These are phyloP conservation scores for Galeopsomyia nigrocyanea DNA, from an alignment of 2,888 invertebrate genomes.

Conservation along the genomic window DNA sequence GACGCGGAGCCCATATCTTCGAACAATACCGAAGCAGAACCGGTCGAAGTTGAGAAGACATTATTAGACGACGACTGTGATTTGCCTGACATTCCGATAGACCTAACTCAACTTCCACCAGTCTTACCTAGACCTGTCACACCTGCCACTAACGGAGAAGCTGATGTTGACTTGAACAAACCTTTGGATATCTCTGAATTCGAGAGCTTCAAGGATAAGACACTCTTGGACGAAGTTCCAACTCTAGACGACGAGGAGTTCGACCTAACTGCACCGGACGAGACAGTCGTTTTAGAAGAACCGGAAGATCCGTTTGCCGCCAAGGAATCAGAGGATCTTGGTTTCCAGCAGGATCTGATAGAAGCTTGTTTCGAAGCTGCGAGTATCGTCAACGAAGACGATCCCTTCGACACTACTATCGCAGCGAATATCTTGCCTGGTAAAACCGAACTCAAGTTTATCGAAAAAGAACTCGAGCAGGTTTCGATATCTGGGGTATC, in stretches of 20 bases:
- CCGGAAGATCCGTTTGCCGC: constrained; percentile 70
- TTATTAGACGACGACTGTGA: constrained; percentile 83
- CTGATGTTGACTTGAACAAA: constrained; percentile 39
- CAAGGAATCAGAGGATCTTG: constrained; percentile 63
- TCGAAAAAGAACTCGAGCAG: constrained; percentile 76
- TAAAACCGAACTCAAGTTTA: constrained; percentile 73
- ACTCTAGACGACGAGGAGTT: constrained; percentile 64
- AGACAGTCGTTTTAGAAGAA: constrained; percentile 57
- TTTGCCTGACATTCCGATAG: constrained; percentile 78
- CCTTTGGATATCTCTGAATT: constrained; percentile 70
- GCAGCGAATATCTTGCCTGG: constrained; percentile 82
- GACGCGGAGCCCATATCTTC: constrained; percentile 33
- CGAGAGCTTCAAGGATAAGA: constrained; percentile 68
- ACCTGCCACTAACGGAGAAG: constrained; percentile 47
- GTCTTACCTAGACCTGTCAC: constrained; percentile 59
- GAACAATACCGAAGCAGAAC: constrained; percentile 47
- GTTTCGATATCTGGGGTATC: constrained; percentile 68
- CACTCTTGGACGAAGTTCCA: constrained; percentile 63
- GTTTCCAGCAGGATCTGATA: constrained; percentile 63
- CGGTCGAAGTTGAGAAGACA: constrained; percentile 71
- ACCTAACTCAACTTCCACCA: constrained; percentile 71
- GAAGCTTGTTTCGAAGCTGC: constrained; percentile 63
- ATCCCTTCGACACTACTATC: constrained; percentile 90
- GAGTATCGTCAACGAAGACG: constrained; percentile 73
- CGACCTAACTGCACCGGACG: constrained; percentile 52